phyloP scores from a whole-genome alignment of 2,888 invertebrate genomes.

The Gastracanthus pulcherrimus region DNA sequence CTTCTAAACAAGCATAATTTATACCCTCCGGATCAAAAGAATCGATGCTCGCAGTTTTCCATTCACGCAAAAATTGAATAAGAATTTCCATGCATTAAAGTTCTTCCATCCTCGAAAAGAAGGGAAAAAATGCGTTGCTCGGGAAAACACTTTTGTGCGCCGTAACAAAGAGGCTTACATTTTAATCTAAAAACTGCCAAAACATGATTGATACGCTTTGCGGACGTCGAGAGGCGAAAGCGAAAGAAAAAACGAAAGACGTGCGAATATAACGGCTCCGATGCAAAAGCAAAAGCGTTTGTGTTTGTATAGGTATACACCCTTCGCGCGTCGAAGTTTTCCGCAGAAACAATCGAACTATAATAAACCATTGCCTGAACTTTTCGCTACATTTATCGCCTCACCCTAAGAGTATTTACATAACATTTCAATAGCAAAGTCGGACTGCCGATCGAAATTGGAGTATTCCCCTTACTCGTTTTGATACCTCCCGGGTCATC shows the following conservation, averaged over 20 bases:
- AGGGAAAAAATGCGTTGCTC: background rate
- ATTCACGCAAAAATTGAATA: slow-evolving; percentile 20
- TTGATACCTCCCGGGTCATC: background rate
- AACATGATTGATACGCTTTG: slow-evolving; percentile 41
- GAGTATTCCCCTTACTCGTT: background rate
- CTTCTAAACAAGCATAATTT: too few relatives aligned
- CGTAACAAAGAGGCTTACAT: slow-evolving; percentile 36
- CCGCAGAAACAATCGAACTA: slow-evolving; percentile 25
- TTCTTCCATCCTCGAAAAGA: background rate
- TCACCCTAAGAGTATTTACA: background rate
- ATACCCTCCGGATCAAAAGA: too few relatives aligned
- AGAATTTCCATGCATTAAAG: slow-evolving; percentile 41
- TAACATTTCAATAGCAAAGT: slow-evolving; percentile 21
- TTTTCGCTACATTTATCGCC: slow-evolving; percentile 17
- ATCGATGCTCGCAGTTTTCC: too few relatives aligned
- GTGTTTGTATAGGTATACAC: background rate
- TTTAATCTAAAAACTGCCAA: slow-evolving; percentile 52
- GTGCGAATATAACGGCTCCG: background rate
- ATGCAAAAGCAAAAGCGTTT: background rate
- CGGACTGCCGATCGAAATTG: background rate
- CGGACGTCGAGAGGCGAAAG: background rate
- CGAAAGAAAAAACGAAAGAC: background rate
- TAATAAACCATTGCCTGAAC: slow-evolving; percentile 3
- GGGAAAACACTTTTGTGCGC: slow-evolving; percentile 19
- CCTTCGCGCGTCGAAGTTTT: background rate